Base-by-base conservation (phyloP, 2,888 invertebrate species). In the Caenorhabditis sp. region DNA sequence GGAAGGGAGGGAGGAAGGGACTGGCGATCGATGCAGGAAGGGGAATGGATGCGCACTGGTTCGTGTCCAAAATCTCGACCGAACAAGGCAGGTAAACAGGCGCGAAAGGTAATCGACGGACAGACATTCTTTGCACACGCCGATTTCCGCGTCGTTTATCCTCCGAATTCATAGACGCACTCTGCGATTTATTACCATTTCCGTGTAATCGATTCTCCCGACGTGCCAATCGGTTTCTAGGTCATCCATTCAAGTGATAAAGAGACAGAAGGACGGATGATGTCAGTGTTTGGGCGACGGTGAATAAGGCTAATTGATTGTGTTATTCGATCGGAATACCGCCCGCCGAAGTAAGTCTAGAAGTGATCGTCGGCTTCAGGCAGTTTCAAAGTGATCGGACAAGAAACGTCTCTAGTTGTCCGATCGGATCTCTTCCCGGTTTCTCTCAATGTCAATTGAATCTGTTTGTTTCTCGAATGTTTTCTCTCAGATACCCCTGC, bases 11-110 rank as follows among this genome's bases (percentile, higher is more conserved):
- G 27, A 39, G 17, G 5, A 20, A 4, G n/a, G 20, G 32, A 46
- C 22, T 24, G 37, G 22, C 27, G 43, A 46, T 41, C 35, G 46
- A 45, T 30, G 45, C n/a, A 39, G 24, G 27, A 53, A 17, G 35
- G 32, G 58, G 20, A 27, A 17, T 5, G 50, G 50, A 39, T 30
- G 41, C 41, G 27, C 43, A 35, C 15, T 32, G 68, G 52, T 68
- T 68, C 68, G 68, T 68, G 68, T 59, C 68, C 68, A 52, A 68
- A 68, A 68, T 68, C 68, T 68, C 68, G 68, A 68, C 68, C 68
- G 56, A 68, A 68, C 68, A 68, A 68, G 68, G 68, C 55, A 68
- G 59, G 68, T 68, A 68, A 68, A 68, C 59, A 68, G 59, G 66
- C 56, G 66, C 66, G 53, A 53, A 17, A 26, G 45, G 53, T 50